Percentiles rank a stretch among this genome's conserved stretches.
These are phyloP conservation scores for Byasa hedistus DNA, from an alignment of 2,888 invertebrate species.

Conservation along the genomic window DNA sequence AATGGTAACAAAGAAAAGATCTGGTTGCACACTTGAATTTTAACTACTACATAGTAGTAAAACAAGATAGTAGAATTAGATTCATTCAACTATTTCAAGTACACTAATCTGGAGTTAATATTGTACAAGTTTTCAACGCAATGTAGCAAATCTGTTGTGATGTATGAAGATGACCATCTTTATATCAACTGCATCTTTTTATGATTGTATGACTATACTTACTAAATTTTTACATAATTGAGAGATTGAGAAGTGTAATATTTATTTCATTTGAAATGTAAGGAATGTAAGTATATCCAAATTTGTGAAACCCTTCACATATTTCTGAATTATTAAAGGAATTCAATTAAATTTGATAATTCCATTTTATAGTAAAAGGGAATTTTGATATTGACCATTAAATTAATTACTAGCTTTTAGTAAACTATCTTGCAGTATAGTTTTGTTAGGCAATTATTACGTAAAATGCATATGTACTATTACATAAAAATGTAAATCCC, in stretches of 20 bases:
- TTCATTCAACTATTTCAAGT: background rate
- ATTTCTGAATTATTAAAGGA: background rate
- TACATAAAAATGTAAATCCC: constrained; percentile 14
- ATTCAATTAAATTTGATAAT: no score
- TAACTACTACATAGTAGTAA: background rate
- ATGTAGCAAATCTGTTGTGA: no score
- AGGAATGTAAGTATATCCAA: background rate
- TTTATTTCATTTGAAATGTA: background rate
- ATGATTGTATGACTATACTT: no score
- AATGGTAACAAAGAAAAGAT: background rate
- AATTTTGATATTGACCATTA: no score
- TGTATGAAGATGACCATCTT: no score
- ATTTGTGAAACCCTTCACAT: background rate
- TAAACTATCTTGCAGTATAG: background rate
- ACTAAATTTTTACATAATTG: no score
- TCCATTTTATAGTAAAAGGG: no score
- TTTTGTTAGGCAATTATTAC: background rate
- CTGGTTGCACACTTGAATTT: background rate
- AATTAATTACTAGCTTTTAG: background rate
- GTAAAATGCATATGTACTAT: background rate
- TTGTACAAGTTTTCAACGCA: background rate
- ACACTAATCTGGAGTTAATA: background rate
- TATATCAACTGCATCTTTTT: no score
- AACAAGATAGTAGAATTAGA: background rate
- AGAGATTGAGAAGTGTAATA: background rate